These are phyloP conservation scores for Camptogramma bilineatum DNA, from an alignment of 2,888 invertebrate genomes.

Conservation along the genomic window DNA sequence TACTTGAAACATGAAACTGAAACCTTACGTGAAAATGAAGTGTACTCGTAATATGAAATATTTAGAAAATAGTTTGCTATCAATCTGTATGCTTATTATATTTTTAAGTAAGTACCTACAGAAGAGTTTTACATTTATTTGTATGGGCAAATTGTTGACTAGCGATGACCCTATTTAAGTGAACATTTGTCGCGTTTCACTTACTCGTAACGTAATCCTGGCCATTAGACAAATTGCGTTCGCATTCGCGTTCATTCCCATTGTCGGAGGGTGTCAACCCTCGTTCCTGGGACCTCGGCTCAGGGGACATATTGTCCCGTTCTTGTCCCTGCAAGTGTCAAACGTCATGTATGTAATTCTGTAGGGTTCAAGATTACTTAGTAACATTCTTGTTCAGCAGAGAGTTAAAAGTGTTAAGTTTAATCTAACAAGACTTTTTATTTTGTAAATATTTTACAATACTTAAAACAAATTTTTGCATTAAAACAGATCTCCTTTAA, in stretches of 20 bases:
- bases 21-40: too few species aligned
- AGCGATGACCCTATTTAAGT: constrained; percentile 55
- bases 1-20: background rate
- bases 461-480: too few species aligned
- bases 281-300: constrained; percentile 67
- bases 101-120: too few species aligned
- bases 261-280: constrained; percentile 78
- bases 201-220: constrained; percentile 75
- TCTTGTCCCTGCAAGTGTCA: constrained; percentile 65
- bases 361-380: constrained; percentile 1
- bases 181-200: constrained; percentile 67
- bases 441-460: too few species aligned
- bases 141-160: constrained; percentile 30
- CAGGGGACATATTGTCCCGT: constrained; percentile 64
- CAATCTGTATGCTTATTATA: too few species aligned
- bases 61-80: too few species aligned
- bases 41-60: too few species aligned
- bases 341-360: constrained; percentile 52
- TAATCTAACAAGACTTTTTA: background rate
- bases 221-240: constrained; percentile 73
- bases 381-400: background rate
- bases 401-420: background rate
- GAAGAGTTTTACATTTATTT: constrained; percentile 23
- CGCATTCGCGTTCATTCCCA: constrained; percentile 66
- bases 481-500: too few species aligned